These are phyloP conservation scores for Microchirus variegatus DNA, from an alignment of 2,797 vertebrate genomes.

Conservation along the genomic window DNA sequence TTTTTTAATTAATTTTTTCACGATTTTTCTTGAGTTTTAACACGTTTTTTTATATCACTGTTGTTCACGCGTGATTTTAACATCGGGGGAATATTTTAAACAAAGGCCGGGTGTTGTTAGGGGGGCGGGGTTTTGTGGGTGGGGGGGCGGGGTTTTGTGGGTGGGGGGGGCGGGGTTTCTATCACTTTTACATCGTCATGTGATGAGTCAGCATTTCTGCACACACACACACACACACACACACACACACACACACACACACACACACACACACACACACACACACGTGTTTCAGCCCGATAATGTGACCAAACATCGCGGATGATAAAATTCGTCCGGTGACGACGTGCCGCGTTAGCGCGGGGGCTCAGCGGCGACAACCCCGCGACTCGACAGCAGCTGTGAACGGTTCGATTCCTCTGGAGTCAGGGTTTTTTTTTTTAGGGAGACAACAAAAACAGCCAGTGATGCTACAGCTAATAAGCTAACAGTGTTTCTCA, in stretches of 20 bases:
- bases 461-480: background rate
- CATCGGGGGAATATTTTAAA: conserved; percentile 38
- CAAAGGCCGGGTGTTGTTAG: too few relatives aligned
- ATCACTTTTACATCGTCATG: conserved; percentile 55
- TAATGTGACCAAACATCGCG: too few relatives aligned
- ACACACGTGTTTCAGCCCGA: background rate
- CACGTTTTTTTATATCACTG: conserved; percentile 54
- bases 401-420: too few relatives aligned
- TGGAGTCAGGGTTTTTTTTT: too few relatives aligned
- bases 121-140: conserved; percentile 11
- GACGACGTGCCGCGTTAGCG: too few relatives aligned
- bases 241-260: conserved; percentile 37
- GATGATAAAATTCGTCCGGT: too few relatives aligned
- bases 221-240: conserved; percentile 34
- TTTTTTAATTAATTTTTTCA: conserved; percentile 54
- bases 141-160: background rate
- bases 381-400: too few relatives aligned
- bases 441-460: too few relatives aligned
- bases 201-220: conserved; percentile 52
- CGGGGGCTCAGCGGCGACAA: too few relatives aligned
- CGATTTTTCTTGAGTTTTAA: conserved; percentile 44
- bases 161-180: background rate
- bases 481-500: background rate
- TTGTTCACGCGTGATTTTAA: conserved; percentile 60
- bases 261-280: conserved; percentile 35